Conservation (phyloP, 35 echinoderm and acorn worm genomes). For the Lytechinus variegatus region DNA sequence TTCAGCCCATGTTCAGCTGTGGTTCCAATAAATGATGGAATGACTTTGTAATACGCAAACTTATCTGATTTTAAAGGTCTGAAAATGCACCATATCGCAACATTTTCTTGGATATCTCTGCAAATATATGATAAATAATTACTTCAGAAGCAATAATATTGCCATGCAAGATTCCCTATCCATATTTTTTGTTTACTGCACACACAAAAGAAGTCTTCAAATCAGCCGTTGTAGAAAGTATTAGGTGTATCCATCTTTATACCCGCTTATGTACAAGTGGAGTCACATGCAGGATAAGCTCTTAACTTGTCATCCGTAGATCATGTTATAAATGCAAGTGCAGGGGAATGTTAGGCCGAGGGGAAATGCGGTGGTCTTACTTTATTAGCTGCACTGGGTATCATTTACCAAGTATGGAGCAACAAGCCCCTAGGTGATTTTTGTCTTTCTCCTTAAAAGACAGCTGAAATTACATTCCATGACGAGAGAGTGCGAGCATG, state of each 20-base stretch:
- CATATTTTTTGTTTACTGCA: too few relatives aligned
- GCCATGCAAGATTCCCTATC: too few relatives aligned
- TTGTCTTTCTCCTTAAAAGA: slow-evolving; percentile 8
- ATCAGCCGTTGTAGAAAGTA: too few relatives aligned
- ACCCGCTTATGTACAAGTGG: not conserved
- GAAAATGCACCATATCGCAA: too few relatives aligned
- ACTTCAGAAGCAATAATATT: too few relatives aligned
- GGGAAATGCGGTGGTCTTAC: not conserved
- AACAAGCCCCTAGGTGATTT: slow-evolving; percentile 9
- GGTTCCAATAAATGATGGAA: too few relatives aligned
- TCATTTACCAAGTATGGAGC: slow-evolving; percentile 34
- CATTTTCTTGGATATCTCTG: too few relatives aligned
- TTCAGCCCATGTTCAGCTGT: too few relatives aligned
- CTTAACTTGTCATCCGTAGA: not conserved
- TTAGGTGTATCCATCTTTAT: not conserved
- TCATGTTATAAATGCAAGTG: not conserved
- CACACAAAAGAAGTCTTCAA: too few relatives aligned
- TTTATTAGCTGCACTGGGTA: slow-evolving; percentile 19
- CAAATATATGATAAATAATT: too few relatives aligned
- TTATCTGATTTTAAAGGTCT: too few relatives aligned
- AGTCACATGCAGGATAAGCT: not conserved
- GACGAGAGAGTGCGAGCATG: not conserved
- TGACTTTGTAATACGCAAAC: too few relatives aligned
- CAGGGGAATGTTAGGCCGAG: not conserved
- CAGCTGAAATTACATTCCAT: slow-evolving; percentile 26